Evolutionary conservation across 2,888 invertebrate genomes (phyloP), one percentile per base, ranked within the genome.

Genomic region (Cantharis rustica): DNA sequence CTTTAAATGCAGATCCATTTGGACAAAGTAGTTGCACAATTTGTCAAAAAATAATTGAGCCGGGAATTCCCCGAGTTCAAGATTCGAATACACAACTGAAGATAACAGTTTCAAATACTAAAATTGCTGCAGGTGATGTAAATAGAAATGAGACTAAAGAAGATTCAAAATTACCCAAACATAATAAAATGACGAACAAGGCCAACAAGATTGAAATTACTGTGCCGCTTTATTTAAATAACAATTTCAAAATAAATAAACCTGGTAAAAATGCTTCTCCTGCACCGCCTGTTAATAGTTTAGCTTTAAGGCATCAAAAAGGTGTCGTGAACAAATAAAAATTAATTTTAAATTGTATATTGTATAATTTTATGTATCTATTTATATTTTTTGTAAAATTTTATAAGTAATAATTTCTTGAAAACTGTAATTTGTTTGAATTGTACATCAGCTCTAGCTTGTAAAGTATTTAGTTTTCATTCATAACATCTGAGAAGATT

Each of bases 21-120:
- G 86, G 88, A 9, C 87, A 83, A 16, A 87, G 89, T 1, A 83
- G 90, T 61, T 90, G 90, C 78, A 85, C 87, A 0, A 87, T 89
- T 79, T 90, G 90, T 61, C 86, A 89, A 68, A 72, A 72, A 16
- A 16, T 62, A 16, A n/a, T 63, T 9, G 47, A 69, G 13, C 5
- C 16, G 10, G 23, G 20, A 20, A n/a, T 66, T 13, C 47, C 47
- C 7, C 1, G n/a, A 47, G 47, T 47, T 47, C 47, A n/a, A 47
- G 47, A n/a, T 47, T 47, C 47, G n/a, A 47, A 47, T 47, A 47
- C 47, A 9, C 47, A 47, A 47, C 9, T 47, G n/a, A 47, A 47
- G n/a, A 47, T 47, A n/a, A 47, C 47, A 7, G 47, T 47, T 47
- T 47, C 47, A 1, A 47, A 47, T 47, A n/a, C 7, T n/a, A n/a